Evolutionary conservation across 2,888 invertebrate genomes (phyloP).

Genomic region (Habrosyne pyritoides): DNA sequence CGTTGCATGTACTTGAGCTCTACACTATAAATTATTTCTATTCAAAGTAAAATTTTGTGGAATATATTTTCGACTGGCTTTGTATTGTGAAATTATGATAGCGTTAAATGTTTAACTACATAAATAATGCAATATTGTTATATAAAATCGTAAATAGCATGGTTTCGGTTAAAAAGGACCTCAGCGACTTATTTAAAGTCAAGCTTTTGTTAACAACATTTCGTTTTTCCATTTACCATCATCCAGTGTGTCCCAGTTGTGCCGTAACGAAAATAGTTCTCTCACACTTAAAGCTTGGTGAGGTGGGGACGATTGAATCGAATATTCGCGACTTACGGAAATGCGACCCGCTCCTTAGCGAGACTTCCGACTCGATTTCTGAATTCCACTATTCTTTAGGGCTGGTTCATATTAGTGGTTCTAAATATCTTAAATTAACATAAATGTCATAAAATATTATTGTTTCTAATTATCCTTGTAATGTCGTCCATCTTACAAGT

Average conservation of each 20-base stretch:
- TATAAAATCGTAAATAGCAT: too few relatives aligned
- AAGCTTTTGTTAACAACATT: constrained; percentile 16
- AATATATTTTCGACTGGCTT: background rate
- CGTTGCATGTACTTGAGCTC: too few relatives aligned
- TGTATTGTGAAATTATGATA: too few relatives aligned
- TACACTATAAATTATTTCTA: background rate
- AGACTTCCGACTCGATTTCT: constrained; percentile 49
- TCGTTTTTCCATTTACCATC: constrained; percentile 32
- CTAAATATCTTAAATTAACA: too few relatives aligned
- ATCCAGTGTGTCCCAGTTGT: constrained; percentile 48
- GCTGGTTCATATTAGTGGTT: background rate
- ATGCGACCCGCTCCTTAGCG: constrained; percentile 44
- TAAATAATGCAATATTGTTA: too few relatives aligned
- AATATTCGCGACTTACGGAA: constrained; percentile 58
- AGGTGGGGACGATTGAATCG: constrained; percentile 63
- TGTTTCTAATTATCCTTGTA: too few relatives aligned
- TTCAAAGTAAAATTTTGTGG: background rate
- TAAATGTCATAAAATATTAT: too few relatives aligned
- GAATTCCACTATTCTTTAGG: constrained; percentile 30
- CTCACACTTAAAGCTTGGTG: constrained; percentile 57
- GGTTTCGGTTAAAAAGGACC: background rate
- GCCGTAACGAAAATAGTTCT: constrained; percentile 66
- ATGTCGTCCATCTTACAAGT: too few relatives aligned
- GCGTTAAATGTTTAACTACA: too few relatives aligned
- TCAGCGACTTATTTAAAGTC: background rate